Base-by-base conservation (phyloP, 1,140 invertebrate genomes). In the Lordiphosa mommai region DNA sequence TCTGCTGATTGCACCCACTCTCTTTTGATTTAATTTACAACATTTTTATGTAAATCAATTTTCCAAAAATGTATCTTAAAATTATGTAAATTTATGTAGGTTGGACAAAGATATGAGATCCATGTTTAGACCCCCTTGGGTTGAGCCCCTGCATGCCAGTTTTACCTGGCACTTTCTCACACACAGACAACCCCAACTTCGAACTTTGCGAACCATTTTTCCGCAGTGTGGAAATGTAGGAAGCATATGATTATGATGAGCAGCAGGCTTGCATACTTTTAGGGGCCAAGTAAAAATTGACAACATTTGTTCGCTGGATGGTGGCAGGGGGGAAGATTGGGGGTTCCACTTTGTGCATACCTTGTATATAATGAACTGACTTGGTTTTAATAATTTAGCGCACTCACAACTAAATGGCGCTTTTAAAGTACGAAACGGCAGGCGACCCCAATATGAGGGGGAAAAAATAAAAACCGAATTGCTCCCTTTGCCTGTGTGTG, bases 321-420 rank as follows among this genome's bases (percentile, higher is more conserved):
- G 29, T 32, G 8, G 13, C 9, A n/a, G 13, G 10, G 13, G 1
- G 49, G 13, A 8, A 38, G 4, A 17, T 9, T 34, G 6, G 4
- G 14, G 9, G 33, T 2, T 46, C 61, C 72, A 61, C 44, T 59
- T 67, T 80, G 82, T 82, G 77, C 76, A 82, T 80, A 76, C 66
- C 68, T 70, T 60, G 76, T 57, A 76, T 71, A 71, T 82, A 80
- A 80, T 71, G 61, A 80, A 80, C 77, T 82, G 59, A 38, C 33
- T 41, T 82, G 71, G 61, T 82, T 76, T 80, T 80, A 80, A 80
- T 80, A 80, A 80, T 80, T 80, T 53, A 80, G 71, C 76, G 40
- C 57, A 59, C 51, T 76, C 57, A 12, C 47, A 55, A 80, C 60
- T 80, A 80, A 80, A 80, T 82, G 76, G 64, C 66, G 77, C 76